Evolutionary conservation across 2,888 invertebrate species (phyloP).

Genomic region (Sinhomidia bicolor): DNA sequence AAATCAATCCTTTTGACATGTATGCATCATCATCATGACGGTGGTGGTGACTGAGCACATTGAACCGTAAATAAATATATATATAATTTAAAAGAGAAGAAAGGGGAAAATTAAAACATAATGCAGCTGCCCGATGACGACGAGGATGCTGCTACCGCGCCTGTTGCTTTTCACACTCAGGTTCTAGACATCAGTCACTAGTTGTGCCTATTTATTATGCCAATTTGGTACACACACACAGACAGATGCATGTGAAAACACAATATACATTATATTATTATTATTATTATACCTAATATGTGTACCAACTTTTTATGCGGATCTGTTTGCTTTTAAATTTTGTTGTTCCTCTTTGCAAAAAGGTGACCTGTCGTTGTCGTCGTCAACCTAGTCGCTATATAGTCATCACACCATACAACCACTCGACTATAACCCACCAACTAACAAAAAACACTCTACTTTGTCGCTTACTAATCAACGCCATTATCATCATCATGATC

Average conservation of each 20-base stretch:
- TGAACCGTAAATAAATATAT: constrained; percentile 54
- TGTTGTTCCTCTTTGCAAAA: constrained; percentile 19
- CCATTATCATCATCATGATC: constrained; percentile 19
- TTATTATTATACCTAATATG: background rate
- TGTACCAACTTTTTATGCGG: background rate
- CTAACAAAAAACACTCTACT: constrained; percentile 44
- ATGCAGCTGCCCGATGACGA: constrained; percentile 38
- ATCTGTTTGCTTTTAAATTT: constrained; percentile 26
- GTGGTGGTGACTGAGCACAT: constrained; percentile 59
- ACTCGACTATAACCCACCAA: constrained; percentile 19
- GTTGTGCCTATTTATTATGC: background rate
- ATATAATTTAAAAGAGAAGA: constrained; percentile 1
- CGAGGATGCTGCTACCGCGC: background rate
- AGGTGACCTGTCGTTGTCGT: constrained; percentile 39
- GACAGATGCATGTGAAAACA: constrained; percentile 6
- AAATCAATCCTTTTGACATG: constrained; percentile 44
- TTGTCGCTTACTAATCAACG: constrained; percentile 46
- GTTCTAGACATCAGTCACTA: background rate
- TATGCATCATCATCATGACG: background rate
- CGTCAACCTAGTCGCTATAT: constrained; percentile 10
- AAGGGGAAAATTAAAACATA: background rate
- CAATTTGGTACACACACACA: background rate
- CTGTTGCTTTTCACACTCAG: constrained; percentile 11
- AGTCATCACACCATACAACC: background rate
- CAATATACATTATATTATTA: too few relatives aligned